Base-by-base conservation (phyloP, 2,797 vertebrate species). In the Pachyuromys duprasi region DNA sequence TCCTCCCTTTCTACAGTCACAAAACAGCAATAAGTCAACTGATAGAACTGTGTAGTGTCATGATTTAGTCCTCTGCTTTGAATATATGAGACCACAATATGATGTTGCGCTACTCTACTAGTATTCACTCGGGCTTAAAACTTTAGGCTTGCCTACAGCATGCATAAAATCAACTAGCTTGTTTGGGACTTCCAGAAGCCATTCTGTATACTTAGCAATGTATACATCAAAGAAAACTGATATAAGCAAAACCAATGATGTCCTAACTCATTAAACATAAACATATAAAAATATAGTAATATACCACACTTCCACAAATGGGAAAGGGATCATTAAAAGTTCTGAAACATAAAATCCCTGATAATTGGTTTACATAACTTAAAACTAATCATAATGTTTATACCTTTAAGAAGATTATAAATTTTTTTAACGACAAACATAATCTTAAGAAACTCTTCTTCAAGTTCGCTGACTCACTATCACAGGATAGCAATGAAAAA, bases 31-130 rank as follows among this genome's bases (percentile, higher is more conserved):
- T 99, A 99, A 99, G 99, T 99, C 99, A 99, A 99, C 99, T 99
- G 99, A 99, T 99, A 98, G 98, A 98, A 98, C 98, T 99, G 99
- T 99, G 99, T 99, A 99, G 98, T 98, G 99, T 99, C 99, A 99
- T 99, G 99, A 99, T 99, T 99, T 99, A 99, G 99, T 99, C 99
- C 98, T 99, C 98, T 99, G 99, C 99, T 99, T 98, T 98, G 98
- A 98, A 99, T 98, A 98, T 98, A 98, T 96, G 98, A 98, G 96
- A 99, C 98, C 97, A 97, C 93, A 97, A 97, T 97, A 97, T 96
- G 98, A 98, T 99, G 98, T 98, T 99, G 98, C 98, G 98, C 98
- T 98, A 98, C 98, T 98, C 99, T 98, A 99, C 98, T 98, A 97
- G 96, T 98, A 97, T 98, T 98, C 99, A 98, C 99, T 96, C 94